Evolutionary conservation across 2,113 vertebrate genomes (phyloP), one percentile per base, ranked within the genome.

Genomic region (Atrichornis clamosus): DNA sequence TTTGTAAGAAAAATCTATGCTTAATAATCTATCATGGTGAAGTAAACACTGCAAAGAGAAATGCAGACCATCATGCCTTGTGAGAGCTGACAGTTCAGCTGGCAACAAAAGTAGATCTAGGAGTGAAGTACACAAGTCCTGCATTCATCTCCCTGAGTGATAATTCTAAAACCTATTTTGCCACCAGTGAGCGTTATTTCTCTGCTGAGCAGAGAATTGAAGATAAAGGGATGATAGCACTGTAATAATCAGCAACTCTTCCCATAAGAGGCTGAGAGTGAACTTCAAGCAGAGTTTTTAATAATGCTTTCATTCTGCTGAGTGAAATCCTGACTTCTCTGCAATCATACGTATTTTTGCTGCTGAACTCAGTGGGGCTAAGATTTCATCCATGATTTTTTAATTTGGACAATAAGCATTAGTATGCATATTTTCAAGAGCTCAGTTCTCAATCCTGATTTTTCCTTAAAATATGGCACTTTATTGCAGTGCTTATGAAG

Each of bases 91-190:
- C 69, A 78, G 68, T 90, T 96, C 88, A 78, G 76, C 30, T 6
- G 2, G 81, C 58, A 94, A 62, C 76, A 78, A 46, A 88, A 92
- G 72, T 14, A 81, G 59, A 84, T 41, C 53, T 53, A 70, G 46
- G 39, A 92, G 67, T 58, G 79, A 96, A 83, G 67, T 17, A 73
- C 10, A 1, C 67, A 70, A 86, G 86, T 44, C 56, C 69, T 84
- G 42, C 59, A 70, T 86, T 93, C 63, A 37, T 63, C 83, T 93
- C 88, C 73, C 64, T 33, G 50, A 87, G 91, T 55, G 69, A 89
- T 93, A 90, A 91, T 84, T 90, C 76, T 75, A 52, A 92, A 95
- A 70, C 56, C 60, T 63, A 41, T 95, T 95, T 90, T 92, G 60
- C 86, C 60, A 92, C 60, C 44, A 59, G 21, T 78, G 60, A 93